Evolutionary conservation across 2,888 invertebrate species (phyloP), one percentile per base, ranked within the genome.

Genomic region (Lasioglossum morio): DNA sequence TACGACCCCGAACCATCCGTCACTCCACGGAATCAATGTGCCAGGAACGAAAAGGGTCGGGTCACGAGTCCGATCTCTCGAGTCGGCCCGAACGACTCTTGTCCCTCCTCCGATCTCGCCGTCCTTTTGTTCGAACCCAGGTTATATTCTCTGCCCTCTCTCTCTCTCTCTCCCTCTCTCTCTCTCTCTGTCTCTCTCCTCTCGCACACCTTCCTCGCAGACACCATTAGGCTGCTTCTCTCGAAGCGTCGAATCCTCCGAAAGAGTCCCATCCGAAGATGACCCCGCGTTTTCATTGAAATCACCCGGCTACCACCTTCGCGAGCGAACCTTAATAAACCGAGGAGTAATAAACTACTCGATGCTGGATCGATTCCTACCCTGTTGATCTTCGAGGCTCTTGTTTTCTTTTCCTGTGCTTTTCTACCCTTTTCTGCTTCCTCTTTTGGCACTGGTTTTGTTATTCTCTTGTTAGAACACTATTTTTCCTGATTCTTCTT

Each of bases 21-120:
- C 92, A 92, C 92, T 92, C 90, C 86, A 75, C 63, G 85, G 91
- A 92, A 91, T 92, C 92, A 92, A 92, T 92, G 92, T 90, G 91
- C 90, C 91, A 90, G 78, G 89, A 86, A 89, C 76, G 90, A 89
- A 87, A 87, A 91, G 90, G 87, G 85, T 88, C 91, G 86, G 91
- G 91, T 91, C 91, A 91, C 91, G 91, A 91, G 91, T 89, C 88
- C 90, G 86, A 88, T 91, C 90, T 91, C 90, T 89, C 74, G 46
- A 70, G 76, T 81, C 77, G 66, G 34, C 16, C 63, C 90, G 43
- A 87, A 81, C 60, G 83, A 85, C 89, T 72, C 76, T 70, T 46
- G 72, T 74, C 73, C 82, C 81, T 82, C 72, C 78, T 72, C 69
- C 86, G 69, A 72, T 60, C 60, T 81, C 48, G 78, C 48, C 27